A percentile compares a stretch with the other conserved stretches of the same genome.
Conservation (phyloP, 1,140 invertebrate species). For the Mercenaria mercenaria region DNA sequence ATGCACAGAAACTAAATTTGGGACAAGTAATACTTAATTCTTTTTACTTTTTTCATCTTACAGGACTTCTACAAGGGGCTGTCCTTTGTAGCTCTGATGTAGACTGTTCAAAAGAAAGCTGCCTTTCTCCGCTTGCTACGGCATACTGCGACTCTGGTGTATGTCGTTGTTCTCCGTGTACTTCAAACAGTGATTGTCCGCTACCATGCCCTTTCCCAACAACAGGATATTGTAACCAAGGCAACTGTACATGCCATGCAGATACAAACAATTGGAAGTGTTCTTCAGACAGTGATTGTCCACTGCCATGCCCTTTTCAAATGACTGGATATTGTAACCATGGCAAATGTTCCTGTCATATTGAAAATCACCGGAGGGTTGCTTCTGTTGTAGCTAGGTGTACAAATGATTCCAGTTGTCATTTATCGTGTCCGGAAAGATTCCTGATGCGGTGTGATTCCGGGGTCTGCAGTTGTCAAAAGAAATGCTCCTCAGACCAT, state of each 20-base stretch:
- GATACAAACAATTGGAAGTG: neutral
- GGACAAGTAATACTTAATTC: too few relatives aligned
- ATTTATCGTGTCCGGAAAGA: neutral
- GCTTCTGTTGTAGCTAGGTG: neutral
- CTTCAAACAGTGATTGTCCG: neutral
- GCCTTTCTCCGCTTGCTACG: neutral
- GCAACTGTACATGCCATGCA: neutral
- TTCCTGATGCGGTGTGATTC: neutral
- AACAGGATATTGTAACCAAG: neutral
- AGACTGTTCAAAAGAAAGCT: neutral
- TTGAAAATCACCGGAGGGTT: neutral
- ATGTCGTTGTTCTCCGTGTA: neutral
- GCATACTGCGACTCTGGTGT: neutral
- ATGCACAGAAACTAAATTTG: too few relatives aligned
- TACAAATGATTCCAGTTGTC: neutral
- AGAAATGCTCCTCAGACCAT: neutral
- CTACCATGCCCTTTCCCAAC: neutral
- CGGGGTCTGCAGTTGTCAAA: neutral
- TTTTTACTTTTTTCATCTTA: neutral
- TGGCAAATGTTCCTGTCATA: neutral
- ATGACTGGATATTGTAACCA: neutral
- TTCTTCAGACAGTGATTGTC: neutral
- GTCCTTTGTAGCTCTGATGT: neutral
- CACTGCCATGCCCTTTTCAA: neutral
- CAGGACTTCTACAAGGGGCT: neutral